phyloP scores from a whole-genome alignment of 2,888 invertebrate genomes.

The Selenia dentaria region DNA sequence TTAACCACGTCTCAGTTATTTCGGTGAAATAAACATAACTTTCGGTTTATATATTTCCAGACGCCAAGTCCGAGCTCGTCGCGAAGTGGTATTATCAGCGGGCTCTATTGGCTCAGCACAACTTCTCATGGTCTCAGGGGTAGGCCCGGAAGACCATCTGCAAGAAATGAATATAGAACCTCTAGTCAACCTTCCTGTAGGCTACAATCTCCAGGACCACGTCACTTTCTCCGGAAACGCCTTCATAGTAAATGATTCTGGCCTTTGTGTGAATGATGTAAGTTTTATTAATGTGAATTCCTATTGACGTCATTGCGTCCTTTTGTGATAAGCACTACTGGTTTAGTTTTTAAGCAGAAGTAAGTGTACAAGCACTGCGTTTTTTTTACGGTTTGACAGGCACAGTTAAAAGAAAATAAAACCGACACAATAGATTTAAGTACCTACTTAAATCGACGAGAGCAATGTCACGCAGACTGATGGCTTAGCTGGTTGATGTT shows the following conservation, averaged over 20 bases:
- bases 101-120: constrained; percentile 95
- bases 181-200: constrained; percentile 89
- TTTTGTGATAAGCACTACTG: no score
- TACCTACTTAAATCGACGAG: no score
- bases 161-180: constrained; percentile 84
- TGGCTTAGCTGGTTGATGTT: no score
- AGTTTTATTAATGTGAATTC: constrained; percentile 42
- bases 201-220: constrained; percentile 93
- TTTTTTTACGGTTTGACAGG: no score
- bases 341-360: no score
- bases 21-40: no score
- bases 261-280: constrained; percentile 87
- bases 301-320: no score
- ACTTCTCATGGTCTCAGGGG: constrained; percentile 93
- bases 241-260: constrained; percentile 88
- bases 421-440: no score
- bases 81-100: constrained; percentile 91
- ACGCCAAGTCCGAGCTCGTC: constrained; percentile 80
- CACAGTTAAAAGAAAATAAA: no score
- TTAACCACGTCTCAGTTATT: no score
- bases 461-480: no score
- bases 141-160: constrained; percentile 88
- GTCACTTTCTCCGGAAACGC: constrained; percentile 89
- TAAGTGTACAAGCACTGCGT: neutral
- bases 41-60: no score